phyloP scores from a whole-genome alignment of 2,797 vertebrate genomes.

The Mormyrus hasselquistii region DNA sequence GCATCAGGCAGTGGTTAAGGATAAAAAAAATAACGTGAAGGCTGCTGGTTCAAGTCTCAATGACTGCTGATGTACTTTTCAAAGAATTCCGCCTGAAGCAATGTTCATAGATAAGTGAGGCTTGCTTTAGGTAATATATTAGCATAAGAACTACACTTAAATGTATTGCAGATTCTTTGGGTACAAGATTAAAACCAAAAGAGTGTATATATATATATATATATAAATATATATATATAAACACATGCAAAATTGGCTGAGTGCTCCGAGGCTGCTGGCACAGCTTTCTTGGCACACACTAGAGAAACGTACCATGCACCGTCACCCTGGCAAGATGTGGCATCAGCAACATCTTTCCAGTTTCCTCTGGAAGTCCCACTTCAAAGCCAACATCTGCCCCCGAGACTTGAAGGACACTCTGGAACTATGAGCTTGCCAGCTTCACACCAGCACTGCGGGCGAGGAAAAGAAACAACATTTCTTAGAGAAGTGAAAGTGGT shows the following conservation, averaged over 20 bases:
- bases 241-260: neutral
- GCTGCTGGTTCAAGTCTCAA: neutral
- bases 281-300: neutral
- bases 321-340: slow-evolving; percentile 69
- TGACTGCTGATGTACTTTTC: neutral
- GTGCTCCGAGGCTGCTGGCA: neutral
- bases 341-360: slow-evolving; percentile 71
- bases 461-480: neutral
- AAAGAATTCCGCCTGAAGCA: neutral
- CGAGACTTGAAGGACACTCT: slow-evolving; percentile 90
- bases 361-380: slow-evolving; percentile 69
- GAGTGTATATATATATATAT: neutral
- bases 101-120: neutral
- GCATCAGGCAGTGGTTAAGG: neutral
- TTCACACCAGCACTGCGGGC: neutral
- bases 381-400: slow-evolving; percentile 77
- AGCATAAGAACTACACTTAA: neutral
- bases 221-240: neutral
- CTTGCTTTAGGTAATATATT: neutral
- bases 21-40: neutral
- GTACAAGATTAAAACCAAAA: neutral
- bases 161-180: neutral
- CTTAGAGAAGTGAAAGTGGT: neutral
- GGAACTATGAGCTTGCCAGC: slow-evolving; percentile 8
- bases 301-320: slow-evolving; percentile 79